Evolutionary conservation across 2,113 vertebrate species (phyloP).

Genomic region (Pithys albifrons): DNA sequence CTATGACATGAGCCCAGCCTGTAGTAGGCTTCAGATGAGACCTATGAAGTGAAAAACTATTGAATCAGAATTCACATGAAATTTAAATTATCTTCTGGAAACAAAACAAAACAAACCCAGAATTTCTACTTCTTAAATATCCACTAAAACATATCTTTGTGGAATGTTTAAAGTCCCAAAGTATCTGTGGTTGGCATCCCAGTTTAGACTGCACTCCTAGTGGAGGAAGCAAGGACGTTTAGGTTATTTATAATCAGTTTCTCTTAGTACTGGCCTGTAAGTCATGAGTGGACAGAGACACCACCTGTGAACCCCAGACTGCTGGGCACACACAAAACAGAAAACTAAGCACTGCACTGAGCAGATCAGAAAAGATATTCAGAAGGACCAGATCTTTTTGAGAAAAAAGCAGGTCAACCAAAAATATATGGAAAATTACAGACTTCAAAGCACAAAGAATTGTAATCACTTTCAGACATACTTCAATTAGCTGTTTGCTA

Average conservation of each 20-base stretch:
- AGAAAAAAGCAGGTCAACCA: not conserved
- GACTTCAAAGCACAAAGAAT: not conserved
- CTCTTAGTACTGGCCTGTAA: not conserved
- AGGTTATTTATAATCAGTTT: not conserved
- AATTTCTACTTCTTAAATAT: not conserved
- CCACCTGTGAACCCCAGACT: not conserved
- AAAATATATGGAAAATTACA: not conserved
- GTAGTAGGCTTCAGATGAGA: not conserved
- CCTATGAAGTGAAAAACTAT: not conserved
- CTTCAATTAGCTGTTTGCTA: not conserved
- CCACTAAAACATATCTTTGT: not conserved
- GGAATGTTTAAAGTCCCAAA: not conserved
- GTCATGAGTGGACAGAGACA: not conserved
- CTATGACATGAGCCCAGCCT: not conserved
- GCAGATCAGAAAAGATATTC: not conserved
- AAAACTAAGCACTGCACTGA: not conserved
- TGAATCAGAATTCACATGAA: not conserved
- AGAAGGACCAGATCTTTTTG: not conserved
- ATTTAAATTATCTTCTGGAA: not conserved
- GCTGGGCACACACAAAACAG: not conserved
- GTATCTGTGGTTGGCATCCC: not conserved
- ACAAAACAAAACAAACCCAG: no score
- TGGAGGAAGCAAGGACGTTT: not conserved
- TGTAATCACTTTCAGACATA: not conserved
- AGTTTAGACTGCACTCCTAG: not conserved